Evolutionary conservation across 2,888 invertebrate species (phyloP), one percentile per base, ranked within the genome.

Genomic region (Elysia crispata): DNA sequence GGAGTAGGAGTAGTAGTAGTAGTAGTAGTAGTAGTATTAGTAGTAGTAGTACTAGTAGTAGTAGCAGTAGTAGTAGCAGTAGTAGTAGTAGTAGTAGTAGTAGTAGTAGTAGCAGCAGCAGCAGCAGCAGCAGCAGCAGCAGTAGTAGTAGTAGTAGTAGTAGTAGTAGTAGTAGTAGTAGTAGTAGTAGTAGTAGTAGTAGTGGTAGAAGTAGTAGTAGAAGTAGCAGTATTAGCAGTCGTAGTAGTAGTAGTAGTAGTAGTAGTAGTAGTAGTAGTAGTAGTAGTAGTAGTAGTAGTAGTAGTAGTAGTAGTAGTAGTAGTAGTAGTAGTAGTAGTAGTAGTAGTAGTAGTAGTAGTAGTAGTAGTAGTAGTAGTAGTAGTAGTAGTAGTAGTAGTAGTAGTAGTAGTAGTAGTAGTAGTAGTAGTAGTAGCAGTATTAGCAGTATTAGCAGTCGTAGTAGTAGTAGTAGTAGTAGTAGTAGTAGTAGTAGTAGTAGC

Each of bases 281-380:
- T n/a, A n/a, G n/a, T n/a, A n/a, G n/a, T n/a, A n/a, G n/a, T n/a
- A n/a, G n/a, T n/a, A n/a, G n/a, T n/a, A n/a, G n/a, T n/a, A 74
- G 74, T 57, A 28, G 25, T 15, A 74, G 74, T 50, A 23, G 74
- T 57, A 74, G 60, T 74, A 57, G 74, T 30, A 74, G 74, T 57
- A 74, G 74, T 74, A 54, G 74, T 28, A 74, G 74, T 57, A 74
- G 74, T 74, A 57, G 74, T 57, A 57, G 74, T 74, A 74, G 74
- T 57, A 74, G 74, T 74, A 57, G 74, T 57, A 74, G 74, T 57
- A 54, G 74, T 57, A 74, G 74, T 57, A 74, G 74, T 30, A 74
- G 60, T 74, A 57, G 60, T 57, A 74, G 60, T 74, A 74, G 60
- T 57, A 74, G 60, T 57, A 74, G 60, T 74, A 74, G 60, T 57